These are phyloP conservation scores for Gasteruption jaculator DNA, from an alignment of 2,888 invertebrate genomes.

Conservation along the genomic window DNA sequence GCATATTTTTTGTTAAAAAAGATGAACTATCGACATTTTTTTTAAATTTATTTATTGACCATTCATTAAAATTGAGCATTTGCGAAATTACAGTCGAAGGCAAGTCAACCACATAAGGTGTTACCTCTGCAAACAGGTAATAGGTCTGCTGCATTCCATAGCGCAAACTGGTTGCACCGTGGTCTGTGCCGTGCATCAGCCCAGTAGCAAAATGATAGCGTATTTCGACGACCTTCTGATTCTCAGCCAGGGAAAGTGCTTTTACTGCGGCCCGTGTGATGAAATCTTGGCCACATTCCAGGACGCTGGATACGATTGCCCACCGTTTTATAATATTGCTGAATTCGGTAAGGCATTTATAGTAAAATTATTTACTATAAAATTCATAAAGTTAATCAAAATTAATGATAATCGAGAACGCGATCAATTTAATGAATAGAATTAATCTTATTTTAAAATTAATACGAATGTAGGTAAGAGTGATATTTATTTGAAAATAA, in stretches of 20 bases:
- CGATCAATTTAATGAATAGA: neutral
- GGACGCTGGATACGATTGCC: slow-evolving; percentile 62
- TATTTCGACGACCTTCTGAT: slow-evolving; percentile 71
- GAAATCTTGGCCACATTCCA: slow-evolving; percentile 60
- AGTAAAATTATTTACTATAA: neutral
- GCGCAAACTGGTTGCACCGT: slow-evolving; percentile 66
- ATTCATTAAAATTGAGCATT: too few species aligned
- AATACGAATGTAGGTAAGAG: neutral
- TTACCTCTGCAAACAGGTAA: too few species aligned
- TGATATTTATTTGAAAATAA: too few species aligned
- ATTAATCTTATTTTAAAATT: slow-evolving; percentile 1
- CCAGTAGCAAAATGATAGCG: slow-evolving; percentile 70
- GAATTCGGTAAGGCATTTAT: slow-evolving; percentile 61
- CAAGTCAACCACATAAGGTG: too few species aligned
- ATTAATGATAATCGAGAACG: neutral
- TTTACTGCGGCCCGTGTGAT: slow-evolving; percentile 64
- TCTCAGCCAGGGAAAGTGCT: slow-evolving; percentile 63
- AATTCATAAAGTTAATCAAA: slow-evolving; percentile 2
- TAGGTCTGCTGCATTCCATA: slow-evolving; percentile 60
- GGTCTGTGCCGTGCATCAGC: slow-evolving; percentile 76
- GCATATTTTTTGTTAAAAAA: too few species aligned
- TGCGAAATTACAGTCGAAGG: too few species aligned
- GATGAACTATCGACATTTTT: too few species aligned
- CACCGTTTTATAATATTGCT: slow-evolving; percentile 74
- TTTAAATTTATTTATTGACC: too few species aligned